These are phyloP conservation scores for Enteromius afrohamiltoni DNA, from an alignment of 2,797 vertebrate species.

Conservation along the genomic window DNA sequence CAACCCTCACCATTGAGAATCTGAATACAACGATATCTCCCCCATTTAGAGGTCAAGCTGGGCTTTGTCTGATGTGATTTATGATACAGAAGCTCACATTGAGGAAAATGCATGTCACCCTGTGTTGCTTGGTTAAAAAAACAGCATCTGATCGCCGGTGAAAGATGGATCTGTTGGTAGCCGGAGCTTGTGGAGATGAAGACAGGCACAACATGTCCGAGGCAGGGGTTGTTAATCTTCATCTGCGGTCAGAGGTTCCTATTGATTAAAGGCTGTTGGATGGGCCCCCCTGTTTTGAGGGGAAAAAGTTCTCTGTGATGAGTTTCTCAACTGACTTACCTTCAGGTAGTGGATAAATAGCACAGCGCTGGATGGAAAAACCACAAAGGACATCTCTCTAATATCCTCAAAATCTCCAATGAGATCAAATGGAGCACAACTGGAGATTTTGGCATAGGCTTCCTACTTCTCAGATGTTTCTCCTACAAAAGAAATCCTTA, in stretches of 20 bases:
- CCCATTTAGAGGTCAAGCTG: constrained; percentile 96
- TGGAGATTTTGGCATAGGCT: neutral
- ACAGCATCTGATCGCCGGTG: constrained; percentile 82
- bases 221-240: constrained; percentile 86
- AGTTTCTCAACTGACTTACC: constrained; percentile 20
- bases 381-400: neutral
- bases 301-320: constrained; percentile 68
- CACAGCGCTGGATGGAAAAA: neutral
- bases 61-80: constrained; percentile 94
- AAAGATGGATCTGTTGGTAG: constrained; percentile 83
- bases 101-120: constrained; percentile 82
- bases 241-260: constrained; percentile 77
- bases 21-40: constrained; percentile 92
- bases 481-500: neutral
- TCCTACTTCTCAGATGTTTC: neutral
- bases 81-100: constrained; percentile 90
- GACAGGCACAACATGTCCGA: constrained; percentile 75
- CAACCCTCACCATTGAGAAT: constrained; percentile 87
- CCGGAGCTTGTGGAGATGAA: constrained; percentile 79
- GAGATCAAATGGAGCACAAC: neutral
- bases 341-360: constrained; percentile 47
- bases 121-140: constrained; percentile 82
- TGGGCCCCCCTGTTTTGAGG: constrained; percentile 77
- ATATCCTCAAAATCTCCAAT: neutral
- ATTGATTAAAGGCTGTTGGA: constrained; percentile 83